Evolutionary conservation across 2,888 invertebrate species (phyloP), one percentile per base, ranked within the genome.

Genomic region (Antheraea assamensis): DNA sequence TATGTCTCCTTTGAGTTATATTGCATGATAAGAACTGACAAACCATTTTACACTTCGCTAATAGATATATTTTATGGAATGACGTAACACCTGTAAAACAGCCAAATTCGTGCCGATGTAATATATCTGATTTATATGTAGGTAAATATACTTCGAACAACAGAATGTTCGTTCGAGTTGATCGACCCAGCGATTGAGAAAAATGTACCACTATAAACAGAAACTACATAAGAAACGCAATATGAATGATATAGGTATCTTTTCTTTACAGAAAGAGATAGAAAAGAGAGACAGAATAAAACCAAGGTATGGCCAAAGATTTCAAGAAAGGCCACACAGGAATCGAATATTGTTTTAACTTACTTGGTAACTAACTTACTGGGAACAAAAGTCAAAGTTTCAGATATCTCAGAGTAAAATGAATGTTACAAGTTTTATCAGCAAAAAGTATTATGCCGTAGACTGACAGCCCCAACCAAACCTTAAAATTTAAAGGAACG

Each of bases 31-130:
- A 83, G 78, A 83, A 83, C 83, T 82, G 85, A 80, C 79, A 79
- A 86, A 83, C 78, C 91, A 92, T 92, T 87, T 86, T 85, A 86
- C 87, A 88, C 85, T 83, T 71, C 77, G 77, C 83, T 85, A 82
- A 81, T 82, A 84, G 78, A 79, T 85, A 85, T 87, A 83, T 87
- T 85, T 84, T 24, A 21, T 81, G 73, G 77, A 79, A 78, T 88
- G 85, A 87, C 84, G 87, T 83, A 85, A 88, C 81, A 82, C 83
- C 86, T 87, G 85, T 81, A 87, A 88, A 87, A 77, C 78, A 78
- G 79, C 78, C 78, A 80, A 77, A 84, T 83, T 86, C 85, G 85
- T 87, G 86, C 80, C 80, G 76, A 64, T 64, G 24, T n/a, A 58
- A 64, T 17, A 61, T 61, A 61, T 64, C 3, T 64, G 30, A 64